These are phyloP conservation scores for Platyscapa corneri DNA, from an alignment of 1,140 invertebrate species.

Conservation along the genomic window DNA sequence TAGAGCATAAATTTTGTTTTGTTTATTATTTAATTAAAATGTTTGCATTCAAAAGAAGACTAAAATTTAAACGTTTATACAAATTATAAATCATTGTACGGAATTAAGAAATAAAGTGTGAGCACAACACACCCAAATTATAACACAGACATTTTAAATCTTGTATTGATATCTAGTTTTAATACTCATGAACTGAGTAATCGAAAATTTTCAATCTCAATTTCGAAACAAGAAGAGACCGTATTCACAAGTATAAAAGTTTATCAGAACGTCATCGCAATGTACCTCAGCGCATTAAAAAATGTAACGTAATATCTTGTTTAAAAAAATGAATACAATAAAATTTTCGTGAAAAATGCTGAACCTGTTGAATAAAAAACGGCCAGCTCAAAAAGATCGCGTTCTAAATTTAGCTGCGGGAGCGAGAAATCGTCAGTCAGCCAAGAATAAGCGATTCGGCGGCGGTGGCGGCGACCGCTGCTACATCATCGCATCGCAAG, in stretches of 20 bases:
- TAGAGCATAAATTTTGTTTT: too few relatives aligned
- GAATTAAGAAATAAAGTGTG: too few relatives aligned
- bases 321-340: neutral
- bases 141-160: neutral
- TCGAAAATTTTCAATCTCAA: neutral
- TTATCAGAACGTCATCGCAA: neutral
- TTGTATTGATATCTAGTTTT: neutral
- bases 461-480: neutral
- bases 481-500: neutral
- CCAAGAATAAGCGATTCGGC: slow-evolving; percentile 32
- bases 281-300: too few relatives aligned
- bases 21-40: too few relatives aligned
- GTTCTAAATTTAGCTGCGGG: slow-evolving; percentile 40
- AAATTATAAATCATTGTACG: too few relatives aligned
- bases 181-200: neutral
- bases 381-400: neutral
- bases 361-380: neutral
- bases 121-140: neutral
- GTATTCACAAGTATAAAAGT: neutral
- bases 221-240: neutral
- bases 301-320: too few relatives aligned
- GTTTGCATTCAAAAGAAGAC: too few relatives aligned
- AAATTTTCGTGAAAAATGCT: neutral
- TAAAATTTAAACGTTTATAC: too few relatives aligned
- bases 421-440: neutral